Evolutionary conservation across 2,113 vertebrate genomes (phyloP), one percentile per base, ranked within the genome.

Genomic region (Spea bombifrons): DNA sequence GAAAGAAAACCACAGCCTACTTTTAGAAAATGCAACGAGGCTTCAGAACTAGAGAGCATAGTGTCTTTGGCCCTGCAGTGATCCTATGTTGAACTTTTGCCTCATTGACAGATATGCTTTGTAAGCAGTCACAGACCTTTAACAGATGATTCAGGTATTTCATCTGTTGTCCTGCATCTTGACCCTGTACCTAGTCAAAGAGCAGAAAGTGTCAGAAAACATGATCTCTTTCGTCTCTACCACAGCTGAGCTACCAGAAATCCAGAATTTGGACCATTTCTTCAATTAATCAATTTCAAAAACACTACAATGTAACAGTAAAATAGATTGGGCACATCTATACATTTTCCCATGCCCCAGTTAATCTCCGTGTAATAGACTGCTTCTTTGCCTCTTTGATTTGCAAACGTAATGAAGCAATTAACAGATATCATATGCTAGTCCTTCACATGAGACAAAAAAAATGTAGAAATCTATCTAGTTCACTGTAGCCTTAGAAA

Each of bases 331-430:
- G 7, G 17, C 61, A 16, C 4, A 64, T 64, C 61, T 64, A 17
- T 64, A 30, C 16, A 64, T 50, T 81, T 78, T 91, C 88, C 85
- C 84, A 90, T 75, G 84, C 86, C 83, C 85, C 88, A 86, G 83
- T 90, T 90, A 88, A 87, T 75, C 83, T 92, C 90, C 86, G 90
- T 84, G 85, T 88, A 92, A 90, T 87, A 87, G 9, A 59, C 10
- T 12, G 10, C 2, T 13, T 59, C 55, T 59, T 59, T 59, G 8
- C 55, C 84, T 88, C n/a, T 90, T 88, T 89, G 90, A 91, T 93
- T 89, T 92, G 89, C 90, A 90, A 88, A 88, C 87, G 84, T 90
- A 90, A 91, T 91, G 90, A 92, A 88, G 89, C 89, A 91, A 91
- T 93, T 91, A 92, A 86, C 86, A 86, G 77, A 83, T 85, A 86